Base-by-base conservation (phyloP, 2,888 invertebrate species). In the Plemyria rubiginata region DNA sequence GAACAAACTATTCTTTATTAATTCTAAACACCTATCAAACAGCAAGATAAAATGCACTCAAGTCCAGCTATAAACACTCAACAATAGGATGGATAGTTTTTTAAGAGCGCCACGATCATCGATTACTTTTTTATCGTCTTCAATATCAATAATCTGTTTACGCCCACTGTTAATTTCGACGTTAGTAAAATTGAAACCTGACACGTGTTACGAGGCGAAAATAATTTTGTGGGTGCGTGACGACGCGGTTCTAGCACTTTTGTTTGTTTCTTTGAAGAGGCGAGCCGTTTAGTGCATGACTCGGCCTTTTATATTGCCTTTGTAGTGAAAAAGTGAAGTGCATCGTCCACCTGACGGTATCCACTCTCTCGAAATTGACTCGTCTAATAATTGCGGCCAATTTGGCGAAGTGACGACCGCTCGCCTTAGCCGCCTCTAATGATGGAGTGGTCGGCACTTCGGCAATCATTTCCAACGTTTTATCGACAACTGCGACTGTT, bases 151-250 rank as follows among this genome's bases (percentile, higher is more conserved):
- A 90, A 90, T 91, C 90, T 83, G 90, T 90, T 87, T 87, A 92
- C 92, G 92, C 92, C 92, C 92, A 90, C 91, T 81, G 91, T 92
- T 92, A 90, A 92, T 90, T 88, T 84, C 89, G 85, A 90, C 90
- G 87, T 88, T 86, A 82, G 86, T 90, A 87, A 86, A 90, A 91
- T 91, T 91, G 89, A 90, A 90, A 87, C 86, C 86, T 90, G 92
- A 92, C 92, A 92, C 92, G 90, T 92, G 92, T 90, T 92, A 88
- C 88, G 81, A 84, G 83, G 90, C 87, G 85, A 90, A 91, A 88
- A 90, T 90, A 88, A 89, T 88, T 90, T 86, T 78, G 86, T 88
- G 88, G 87, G 81, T 88, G 86, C 88, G 85, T 92, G 92, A 92
- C 85, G 80, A 76, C 85, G 92, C 92, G 82, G 79, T 91, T 90